These are phyloP conservation scores for Drosophila gunungcola DNA, from an alignment of 1,140 invertebrate genomes.

Conservation along the genomic window DNA sequence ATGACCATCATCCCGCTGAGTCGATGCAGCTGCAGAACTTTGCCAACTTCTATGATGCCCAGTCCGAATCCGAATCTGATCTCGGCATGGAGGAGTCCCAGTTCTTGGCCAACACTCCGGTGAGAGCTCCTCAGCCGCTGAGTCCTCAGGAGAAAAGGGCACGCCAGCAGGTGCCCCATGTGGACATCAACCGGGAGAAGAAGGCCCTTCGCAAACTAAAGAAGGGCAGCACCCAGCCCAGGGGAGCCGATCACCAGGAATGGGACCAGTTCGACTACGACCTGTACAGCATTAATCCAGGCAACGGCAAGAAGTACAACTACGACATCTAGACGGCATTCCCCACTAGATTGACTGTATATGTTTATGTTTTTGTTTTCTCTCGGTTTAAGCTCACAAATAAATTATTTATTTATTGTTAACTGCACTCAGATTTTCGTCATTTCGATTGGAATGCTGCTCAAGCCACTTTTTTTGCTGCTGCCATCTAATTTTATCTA, in stretches of 20 bases:
- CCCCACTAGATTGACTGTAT: constrained; percentile 18
- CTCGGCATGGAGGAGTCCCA: constrained; percentile 77
- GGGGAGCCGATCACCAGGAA: constrained; percentile 48
- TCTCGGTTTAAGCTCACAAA: constrained; percentile 62
- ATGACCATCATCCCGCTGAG: constrained; percentile 72
- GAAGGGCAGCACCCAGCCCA: constrained; percentile 69
- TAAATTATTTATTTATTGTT: constrained; percentile 83
- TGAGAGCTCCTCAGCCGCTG: constrained; percentile 60
- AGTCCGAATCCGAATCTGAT: constrained; percentile 56
- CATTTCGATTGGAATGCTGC: constrained; percentile 46
- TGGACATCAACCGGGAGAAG: constrained; percentile 61
- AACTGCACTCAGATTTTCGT: constrained; percentile 41
- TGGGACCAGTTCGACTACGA: constrained; percentile 83
- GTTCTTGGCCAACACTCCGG: constrained; percentile 54
- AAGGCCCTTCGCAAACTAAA: constrained; percentile 59
- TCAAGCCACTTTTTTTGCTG: constrained; percentile 33
- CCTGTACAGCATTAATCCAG: constrained; percentile 73
- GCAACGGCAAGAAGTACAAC: constrained; percentile 70
- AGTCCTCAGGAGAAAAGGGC: constrained; percentile 48
- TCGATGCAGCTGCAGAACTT: constrained; percentile 81
- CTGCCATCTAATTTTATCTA: constrained; percentile 36
- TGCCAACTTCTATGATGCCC: constrained; percentile 63
- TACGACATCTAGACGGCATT: constrained; percentile 42
- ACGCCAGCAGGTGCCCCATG: constrained; percentile 48
- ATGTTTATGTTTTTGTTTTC: constrained; percentile 60